These are phyloP conservation scores for Drosophila tsacasi DNA, from an alignment of 1,140 invertebrate species.

Conservation along the genomic window DNA sequence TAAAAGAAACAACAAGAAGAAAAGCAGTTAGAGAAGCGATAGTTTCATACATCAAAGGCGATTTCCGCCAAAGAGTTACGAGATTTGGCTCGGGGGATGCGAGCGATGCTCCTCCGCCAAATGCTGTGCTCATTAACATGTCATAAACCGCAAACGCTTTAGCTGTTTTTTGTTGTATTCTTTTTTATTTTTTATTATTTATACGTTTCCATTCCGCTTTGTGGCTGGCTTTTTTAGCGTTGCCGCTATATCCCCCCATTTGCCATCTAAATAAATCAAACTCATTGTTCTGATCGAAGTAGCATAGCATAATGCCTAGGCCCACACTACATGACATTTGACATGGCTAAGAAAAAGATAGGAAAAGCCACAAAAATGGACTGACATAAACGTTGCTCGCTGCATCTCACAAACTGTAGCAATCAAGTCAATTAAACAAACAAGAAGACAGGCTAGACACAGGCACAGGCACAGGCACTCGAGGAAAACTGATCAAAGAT, in stretches of 20 bases:
- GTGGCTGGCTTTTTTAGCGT: conserved; percentile 28
- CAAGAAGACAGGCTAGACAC: conserved; percentile 48
- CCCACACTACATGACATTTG: conserved; percentile 66
- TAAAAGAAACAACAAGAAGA: conserved; percentile 10
- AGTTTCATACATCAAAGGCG: conserved; percentile 46
- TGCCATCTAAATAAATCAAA: conserved; percentile 63
- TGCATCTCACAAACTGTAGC: conserved; percentile 69
- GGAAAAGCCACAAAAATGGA: conserved; percentile 38
- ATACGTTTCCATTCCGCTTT: conserved; percentile 10
- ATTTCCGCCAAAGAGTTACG: conserved; percentile 34
- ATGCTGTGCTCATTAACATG: conserved; percentile 80
- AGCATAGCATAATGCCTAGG: conserved; percentile 25
- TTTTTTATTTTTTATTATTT: too few species aligned
- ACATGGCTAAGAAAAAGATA: conserved; percentile 38
- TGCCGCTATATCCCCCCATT: conserved; percentile 5
- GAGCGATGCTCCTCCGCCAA: too few species aligned
- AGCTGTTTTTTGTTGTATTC: conserved; percentile 12
- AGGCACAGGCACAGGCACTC: neutral
- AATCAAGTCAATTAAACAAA: conserved; percentile 84
- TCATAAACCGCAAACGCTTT: conserved; percentile 75
- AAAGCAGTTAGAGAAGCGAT: conserved; percentile 28
- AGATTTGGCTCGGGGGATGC: conserved; percentile 25
- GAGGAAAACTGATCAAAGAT: conserved; percentile 21
- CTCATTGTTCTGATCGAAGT: conserved; percentile 60
- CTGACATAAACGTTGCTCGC: conserved; percentile 44